These are phyloP conservation scores for Cataglyphis altisquamis DNA, from an alignment of 2,888 invertebrate species.

Conservation along the genomic window DNA sequence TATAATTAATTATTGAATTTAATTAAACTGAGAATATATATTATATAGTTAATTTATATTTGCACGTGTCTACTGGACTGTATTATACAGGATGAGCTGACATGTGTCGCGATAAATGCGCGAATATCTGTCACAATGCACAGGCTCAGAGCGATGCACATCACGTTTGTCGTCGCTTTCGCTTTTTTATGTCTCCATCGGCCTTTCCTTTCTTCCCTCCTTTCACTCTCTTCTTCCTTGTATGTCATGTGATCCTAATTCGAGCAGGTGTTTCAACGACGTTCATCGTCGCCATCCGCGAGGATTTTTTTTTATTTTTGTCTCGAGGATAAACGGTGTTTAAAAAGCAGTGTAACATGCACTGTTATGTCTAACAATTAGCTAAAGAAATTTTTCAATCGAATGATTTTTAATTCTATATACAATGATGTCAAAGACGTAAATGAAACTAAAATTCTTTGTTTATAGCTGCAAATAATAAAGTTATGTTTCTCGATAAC, in stretches of 20 bases:
- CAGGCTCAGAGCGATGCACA: constrained; percentile 74
- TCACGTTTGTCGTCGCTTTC: constrained; percentile 75
- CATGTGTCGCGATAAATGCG: constrained; percentile 55
- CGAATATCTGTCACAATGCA: constrained; percentile 71
- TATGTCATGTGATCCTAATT: constrained; percentile 9
- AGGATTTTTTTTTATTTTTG: not conserved
- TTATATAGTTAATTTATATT: not conserved
- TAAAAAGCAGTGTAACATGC: not conserved
- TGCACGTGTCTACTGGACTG: constrained; percentile 2
- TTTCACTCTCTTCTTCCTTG: not conserved
- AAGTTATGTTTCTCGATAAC: not conserved
- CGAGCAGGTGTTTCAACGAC: not conserved
- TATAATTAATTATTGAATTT: constrained; percentile 7
- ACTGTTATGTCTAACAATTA: not conserved
- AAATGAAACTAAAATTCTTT: not conserved
- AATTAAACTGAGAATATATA: too few species aligned
- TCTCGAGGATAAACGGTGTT: not conserved
- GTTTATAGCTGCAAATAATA: not conserved
- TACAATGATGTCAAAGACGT: not conserved
- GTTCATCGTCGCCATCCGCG: not conserved
- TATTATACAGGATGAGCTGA: constrained; percentile 18
- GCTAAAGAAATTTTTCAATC: not conserved
- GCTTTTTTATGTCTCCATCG: constrained; percentile 58
- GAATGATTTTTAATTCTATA: not conserved
- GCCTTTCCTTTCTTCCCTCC: constrained; percentile 12